Conservation (phyloP, 2,888 invertebrate species). For the Choristoneura rosaceana region DNA sequence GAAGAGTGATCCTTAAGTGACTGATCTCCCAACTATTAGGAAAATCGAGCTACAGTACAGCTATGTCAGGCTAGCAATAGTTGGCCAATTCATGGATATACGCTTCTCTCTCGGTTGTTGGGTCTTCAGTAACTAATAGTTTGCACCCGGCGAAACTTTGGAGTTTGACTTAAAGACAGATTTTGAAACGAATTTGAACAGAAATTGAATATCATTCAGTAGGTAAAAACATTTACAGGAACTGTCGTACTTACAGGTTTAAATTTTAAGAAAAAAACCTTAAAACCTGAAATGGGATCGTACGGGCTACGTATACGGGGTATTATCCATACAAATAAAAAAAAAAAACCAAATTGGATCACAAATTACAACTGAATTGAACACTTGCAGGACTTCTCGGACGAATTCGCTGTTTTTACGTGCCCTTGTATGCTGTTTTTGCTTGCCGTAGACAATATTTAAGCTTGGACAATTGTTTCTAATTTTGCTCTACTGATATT, state of each 20-base stretch:
- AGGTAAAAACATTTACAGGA: neutral
- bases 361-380: too few relatives aligned
- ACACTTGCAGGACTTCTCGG: too few relatives aligned
- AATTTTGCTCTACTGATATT: too few relatives aligned
- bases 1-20: neutral
- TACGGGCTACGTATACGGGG: too few relatives aligned
- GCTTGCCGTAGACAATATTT: too few relatives aligned
- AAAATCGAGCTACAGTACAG: neutral
- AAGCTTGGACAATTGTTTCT: too few relatives aligned
- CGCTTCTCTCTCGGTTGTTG: neutral
- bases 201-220: neutral
- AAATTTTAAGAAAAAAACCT: too few relatives aligned
- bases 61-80: neutral
- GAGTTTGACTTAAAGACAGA: neutral
- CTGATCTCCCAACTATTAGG: neutral
- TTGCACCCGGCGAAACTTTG: neutral
- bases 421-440: too few relatives aligned
- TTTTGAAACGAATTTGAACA: neutral
- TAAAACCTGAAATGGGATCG: too few relatives aligned
- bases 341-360: too few relatives aligned
- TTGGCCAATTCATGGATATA: neutral
- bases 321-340: too few relatives aligned
- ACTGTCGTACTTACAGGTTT: neutral
- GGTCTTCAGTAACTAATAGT: slow-evolving; percentile 1
- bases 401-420: too few relatives aligned